These are phyloP conservation scores for Coelinius sp. DNA, from an alignment of 2,888 invertebrate genomes.

Conservation along the genomic window DNA sequence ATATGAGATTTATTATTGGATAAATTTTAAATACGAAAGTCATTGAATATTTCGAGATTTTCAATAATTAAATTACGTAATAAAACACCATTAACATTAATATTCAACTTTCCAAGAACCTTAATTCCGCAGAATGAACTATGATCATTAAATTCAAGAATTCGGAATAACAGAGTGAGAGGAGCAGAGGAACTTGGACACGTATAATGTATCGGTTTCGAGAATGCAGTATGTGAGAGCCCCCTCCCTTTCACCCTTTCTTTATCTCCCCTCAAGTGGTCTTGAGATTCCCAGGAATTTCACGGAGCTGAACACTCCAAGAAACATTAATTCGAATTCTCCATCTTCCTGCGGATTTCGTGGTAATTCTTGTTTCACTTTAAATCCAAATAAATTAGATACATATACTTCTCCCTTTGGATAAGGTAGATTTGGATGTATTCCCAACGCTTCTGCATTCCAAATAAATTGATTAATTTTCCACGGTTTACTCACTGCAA, in stretches of 20 bases:
- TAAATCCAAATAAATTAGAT: constrained; percentile 17
- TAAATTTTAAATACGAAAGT: no score
- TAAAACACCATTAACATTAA: no score
- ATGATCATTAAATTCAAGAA: no score
- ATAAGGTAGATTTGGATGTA: neutral
- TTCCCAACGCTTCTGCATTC: neutral
- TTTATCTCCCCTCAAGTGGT: neutral
- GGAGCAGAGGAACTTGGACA: no score
- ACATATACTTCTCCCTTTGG: neutral
- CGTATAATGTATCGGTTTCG: neutral
- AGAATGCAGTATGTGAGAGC: neutral
- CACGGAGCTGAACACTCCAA: constrained; percentile 18
- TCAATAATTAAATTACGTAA: no score
- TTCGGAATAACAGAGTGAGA: no score
- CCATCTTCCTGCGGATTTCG: constrained; percentile 7
- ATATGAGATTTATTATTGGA: no score
- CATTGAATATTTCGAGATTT: no score
- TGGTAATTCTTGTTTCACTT: constrained; percentile 15
- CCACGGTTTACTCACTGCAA: neutral
- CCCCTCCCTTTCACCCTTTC: neutral
- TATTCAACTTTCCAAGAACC: no score
- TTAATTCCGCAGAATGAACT: no score
- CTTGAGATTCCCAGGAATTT: constrained; percentile 3
- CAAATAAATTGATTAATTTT: constrained; percentile 1
- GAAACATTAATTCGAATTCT: constrained; percentile 11